Evolutionary conservation across 1,140 invertebrate species (phyloP).

Genomic region (Octopus bimaculoides): DNA sequence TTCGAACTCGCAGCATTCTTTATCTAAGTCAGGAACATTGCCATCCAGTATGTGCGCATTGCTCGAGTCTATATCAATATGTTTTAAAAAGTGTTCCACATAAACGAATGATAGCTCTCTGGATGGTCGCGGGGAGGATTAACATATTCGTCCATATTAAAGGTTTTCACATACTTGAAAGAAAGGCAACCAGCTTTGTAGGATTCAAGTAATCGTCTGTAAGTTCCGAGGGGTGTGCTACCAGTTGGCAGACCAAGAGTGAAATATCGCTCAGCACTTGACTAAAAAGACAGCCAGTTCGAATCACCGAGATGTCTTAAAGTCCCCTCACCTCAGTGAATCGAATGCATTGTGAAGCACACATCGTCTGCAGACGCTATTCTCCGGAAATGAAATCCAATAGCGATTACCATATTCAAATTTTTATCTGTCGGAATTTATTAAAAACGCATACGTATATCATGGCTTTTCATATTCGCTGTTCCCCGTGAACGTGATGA

Average conservation of each 20-base stretch:
- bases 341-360: no score
- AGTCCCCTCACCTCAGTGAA: no score
- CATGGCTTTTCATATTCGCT: no score
- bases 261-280: slow-evolving; percentile 83
- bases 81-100: slow-evolving; percentile 98
- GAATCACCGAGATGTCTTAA: no score
- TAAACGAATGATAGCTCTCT: slow-evolving; percentile 98
- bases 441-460: no score
- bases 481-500: no score
- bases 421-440: no score
- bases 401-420: no score
- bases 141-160: slow-evolving; percentile 99
- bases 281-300: no score
- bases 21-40: slow-evolving; percentile 82
- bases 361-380: no score
- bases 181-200: slow-evolving; percentile 87
- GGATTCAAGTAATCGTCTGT: slow-evolving; percentile 88
- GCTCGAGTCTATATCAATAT: slow-evolving; percentile 93
- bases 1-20: slow-evolving; percentile 89
- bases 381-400: no score
- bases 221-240: slow-evolving; percentile 96
- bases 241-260: slow-evolving; percentile 95
- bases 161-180: slow-evolving; percentile 97
- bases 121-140: slow-evolving; percentile 88
- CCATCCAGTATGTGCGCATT: slow-evolving; percentile 96